Evolutionary conservation across 2,888 invertebrate genomes (phyloP).

Genomic region (Dryadula phaetusa): DNA sequence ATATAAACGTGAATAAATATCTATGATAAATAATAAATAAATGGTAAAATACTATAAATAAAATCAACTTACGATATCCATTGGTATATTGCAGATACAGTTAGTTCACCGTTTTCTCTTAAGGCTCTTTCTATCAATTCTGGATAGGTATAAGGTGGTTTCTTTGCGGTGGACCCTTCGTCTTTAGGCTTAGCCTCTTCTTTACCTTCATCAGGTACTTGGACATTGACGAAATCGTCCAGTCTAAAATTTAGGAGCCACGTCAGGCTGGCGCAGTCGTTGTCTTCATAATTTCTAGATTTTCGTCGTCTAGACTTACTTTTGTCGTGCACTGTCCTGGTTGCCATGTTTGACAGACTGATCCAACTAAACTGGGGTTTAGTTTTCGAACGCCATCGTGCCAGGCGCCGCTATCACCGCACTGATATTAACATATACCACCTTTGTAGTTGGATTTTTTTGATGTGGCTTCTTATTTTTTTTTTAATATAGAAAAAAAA

Average conservation of each 20-base stretch:
- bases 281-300: constrained; percentile 71
- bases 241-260: constrained; percentile 94
- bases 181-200: constrained; percentile 58
- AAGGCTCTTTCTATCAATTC: constrained; percentile 95
- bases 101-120: constrained; percentile 93
- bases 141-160: constrained; percentile 95
- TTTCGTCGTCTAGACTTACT: constrained; percentile 73
- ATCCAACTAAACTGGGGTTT: constrained; percentile 71
- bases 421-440: constrained; percentile 48
- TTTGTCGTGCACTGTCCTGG: constrained; percentile 64
- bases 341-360: constrained; percentile 66
- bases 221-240: constrained; percentile 87
- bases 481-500: too few relatives aligned
- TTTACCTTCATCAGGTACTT: constrained; percentile 73
- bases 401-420: constrained; percentile 78
- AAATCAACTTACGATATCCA: constrained; percentile 98
- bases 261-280: constrained; percentile 88
- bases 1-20: neutral
- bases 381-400: constrained; percentile 69
- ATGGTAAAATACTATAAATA: too few relatives aligned
- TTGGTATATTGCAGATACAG: constrained; percentile 95
- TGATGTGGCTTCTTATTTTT: constrained; percentile 38
- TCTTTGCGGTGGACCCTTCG: constrained; percentile 81
- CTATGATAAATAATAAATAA: neutral
- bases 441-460: constrained; percentile 47